Evolutionary conservation across 2,888 invertebrate genomes (phyloP).

Genomic region (Melanchra persicariae): DNA sequence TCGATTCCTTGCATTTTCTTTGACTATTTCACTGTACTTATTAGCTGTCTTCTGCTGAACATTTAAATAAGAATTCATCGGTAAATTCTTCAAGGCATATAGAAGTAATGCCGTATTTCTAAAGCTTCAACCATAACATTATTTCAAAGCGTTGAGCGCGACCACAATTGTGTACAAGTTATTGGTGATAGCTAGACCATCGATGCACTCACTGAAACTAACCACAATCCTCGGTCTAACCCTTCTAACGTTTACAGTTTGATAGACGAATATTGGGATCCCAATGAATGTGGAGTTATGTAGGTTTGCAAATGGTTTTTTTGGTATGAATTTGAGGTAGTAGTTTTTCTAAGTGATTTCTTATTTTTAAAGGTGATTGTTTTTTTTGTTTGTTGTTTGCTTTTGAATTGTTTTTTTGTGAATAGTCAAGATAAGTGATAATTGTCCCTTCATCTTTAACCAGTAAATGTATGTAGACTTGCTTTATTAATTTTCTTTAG

Average conservation of each 20-base stretch:
- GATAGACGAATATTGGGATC: conserved; percentile 11
- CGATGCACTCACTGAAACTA: conserved; percentile 27
- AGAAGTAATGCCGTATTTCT: not conserved
- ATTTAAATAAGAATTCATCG: not conserved
- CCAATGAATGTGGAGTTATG: not conserved
- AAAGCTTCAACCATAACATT: conserved; percentile 8
- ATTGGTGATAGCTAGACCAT: conserved; percentile 33
- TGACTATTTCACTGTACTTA: not conserved
- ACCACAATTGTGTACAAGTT: conserved; percentile 45
- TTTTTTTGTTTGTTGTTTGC: no score
- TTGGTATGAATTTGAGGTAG: no score
- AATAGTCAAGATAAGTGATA: not conserved
- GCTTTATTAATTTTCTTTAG: no score
- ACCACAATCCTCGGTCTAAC: conserved; percentile 33
- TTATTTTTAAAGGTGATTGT: not conserved
- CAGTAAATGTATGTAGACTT: no score
- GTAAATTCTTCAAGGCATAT: not conserved
- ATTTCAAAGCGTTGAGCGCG: conserved; percentile 7
- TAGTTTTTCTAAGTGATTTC: no score
- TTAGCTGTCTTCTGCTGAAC: no score
- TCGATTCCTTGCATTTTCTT: not conserved
- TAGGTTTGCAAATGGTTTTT: not conserved
- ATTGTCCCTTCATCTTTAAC: no score
- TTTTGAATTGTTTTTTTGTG: no score
- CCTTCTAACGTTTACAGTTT: not conserved